Base-by-base conservation (phyloP, 2,113 vertebrate species). In the Erythrocercus mccallii region DNA sequence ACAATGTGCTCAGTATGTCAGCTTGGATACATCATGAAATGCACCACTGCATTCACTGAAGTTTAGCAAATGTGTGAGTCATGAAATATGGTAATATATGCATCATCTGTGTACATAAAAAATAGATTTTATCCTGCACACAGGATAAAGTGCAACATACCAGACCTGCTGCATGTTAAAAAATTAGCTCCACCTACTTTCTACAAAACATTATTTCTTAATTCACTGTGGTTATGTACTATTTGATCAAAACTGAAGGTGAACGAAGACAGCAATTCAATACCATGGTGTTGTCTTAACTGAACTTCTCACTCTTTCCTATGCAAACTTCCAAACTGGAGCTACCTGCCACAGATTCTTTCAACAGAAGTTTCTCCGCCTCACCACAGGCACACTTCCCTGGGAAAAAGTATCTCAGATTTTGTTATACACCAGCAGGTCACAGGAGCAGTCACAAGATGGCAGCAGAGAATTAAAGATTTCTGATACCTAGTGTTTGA, bases 381-480 rank as follows among this genome's bases (percentile, higher is more conserved):
- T 54, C 27, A 17, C 40, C 71, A 20, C 14, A 56, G 30, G 16
- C 4, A 10, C 25, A 10, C 11, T 48, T 73, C 12, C 6, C 13
- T 3, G 25, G 27, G n/a, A 53, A 90, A 68, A 73, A 69, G 13
- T 2, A 31, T 3, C 62, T 33, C 4, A 4, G 10, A 35, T 31
- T 44, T 60, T 35, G 33, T 6, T n/a, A 15, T 1, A 18, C 37
- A 53, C 25, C 7, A 81, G 81, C 76, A 79, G 56, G 28, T 61
- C 19, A 72, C 56, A 48, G 11, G 33, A 60, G 21, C 2, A 19
- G 79, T 74, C 98, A 97, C 96, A 96, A 97, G 98, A 86, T 97
- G 98, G 98, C 97, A 98, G 97, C 96, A 97, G 33, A 72, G 24
- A 91, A 94, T 73, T 85, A 91, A 61, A 89, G 79, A 95, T 93